A percentile compares a stretch with the other conserved stretches of the same genome.
phyloP scores from a whole-genome alignment of 2,888 invertebrate genomes.

The Steinernema hermaphroditum region DNA sequence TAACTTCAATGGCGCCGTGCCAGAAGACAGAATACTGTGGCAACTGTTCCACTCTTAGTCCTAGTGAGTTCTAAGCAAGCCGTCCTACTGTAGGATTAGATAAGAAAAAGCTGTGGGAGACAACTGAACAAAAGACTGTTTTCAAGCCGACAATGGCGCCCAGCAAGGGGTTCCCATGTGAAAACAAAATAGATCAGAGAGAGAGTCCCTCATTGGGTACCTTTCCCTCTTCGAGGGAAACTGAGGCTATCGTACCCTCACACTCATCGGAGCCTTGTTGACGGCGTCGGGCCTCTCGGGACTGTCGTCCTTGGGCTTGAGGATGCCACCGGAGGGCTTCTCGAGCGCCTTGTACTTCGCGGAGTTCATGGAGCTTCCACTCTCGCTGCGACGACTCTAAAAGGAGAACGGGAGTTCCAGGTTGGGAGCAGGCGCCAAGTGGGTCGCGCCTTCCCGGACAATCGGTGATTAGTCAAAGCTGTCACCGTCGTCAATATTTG shows the following conservation, averaged over 20 bases:
- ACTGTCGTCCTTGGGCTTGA: not conserved
- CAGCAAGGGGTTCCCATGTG: not conserved
- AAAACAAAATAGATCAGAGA: not conserved
- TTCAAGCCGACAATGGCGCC: not conserved
- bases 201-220: too few species aligned
- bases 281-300: too few species aligned
- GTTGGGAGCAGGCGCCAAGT: not conserved
- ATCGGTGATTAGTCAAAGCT: constrained; percentile 22
- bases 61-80: too few species aligned
- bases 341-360: constrained; percentile 14
- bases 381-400: constrained; percentile 13
- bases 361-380: constrained; percentile 19
- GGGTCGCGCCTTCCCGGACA: constrained; percentile 1
- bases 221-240: too few species aligned
- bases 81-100: too few species aligned
- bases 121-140: not conserved
- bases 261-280: not conserved
- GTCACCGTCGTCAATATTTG: not conserved
- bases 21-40: too few species aligned
- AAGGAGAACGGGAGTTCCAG: not conserved
- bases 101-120: too few species aligned
- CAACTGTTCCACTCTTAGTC: too few species aligned
- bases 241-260: too few species aligned
- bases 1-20: too few species aligned
- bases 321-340: constrained; percentile 16